Conservation (phyloP, 92 coral and sea anemone genomes). For the Palythoa grandis region DNA sequence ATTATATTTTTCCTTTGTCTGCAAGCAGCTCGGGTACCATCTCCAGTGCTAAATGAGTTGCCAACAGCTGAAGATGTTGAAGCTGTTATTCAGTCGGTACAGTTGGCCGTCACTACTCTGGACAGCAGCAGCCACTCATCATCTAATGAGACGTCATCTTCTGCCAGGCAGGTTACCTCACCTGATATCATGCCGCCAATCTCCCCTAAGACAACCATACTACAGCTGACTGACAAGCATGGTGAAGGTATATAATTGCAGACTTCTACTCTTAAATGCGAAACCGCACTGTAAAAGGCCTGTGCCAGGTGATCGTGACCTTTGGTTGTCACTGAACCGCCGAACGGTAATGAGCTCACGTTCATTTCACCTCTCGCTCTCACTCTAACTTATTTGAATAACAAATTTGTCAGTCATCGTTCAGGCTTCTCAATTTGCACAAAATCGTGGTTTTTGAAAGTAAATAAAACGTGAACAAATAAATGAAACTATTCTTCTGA, state of each 20-base stretch:
- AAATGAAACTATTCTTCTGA: too few relatives aligned
- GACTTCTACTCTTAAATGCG: too few relatives aligned
- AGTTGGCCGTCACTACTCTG: conserved; percentile 66
- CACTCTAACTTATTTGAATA: too few relatives aligned
- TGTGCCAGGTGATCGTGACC: too few relatives aligned
- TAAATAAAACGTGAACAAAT: too few relatives aligned
- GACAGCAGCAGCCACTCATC: conserved; percentile 51
- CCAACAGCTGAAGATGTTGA: conserved; percentile 98
- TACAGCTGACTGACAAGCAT: conserved; percentile 22
- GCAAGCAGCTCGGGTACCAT: conserved; percentile 81
- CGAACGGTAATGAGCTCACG: too few relatives aligned
- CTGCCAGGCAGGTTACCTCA: conserved; percentile 6
- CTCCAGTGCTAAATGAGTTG: conserved; percentile 89
- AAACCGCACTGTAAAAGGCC: too few relatives aligned
- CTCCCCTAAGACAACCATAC: conserved; percentile 5
- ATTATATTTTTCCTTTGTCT: not conserved
- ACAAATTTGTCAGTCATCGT: too few relatives aligned
- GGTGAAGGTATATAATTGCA: conserved; percentile 1
- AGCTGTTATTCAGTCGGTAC: conserved; percentile 92
- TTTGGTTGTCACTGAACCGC: too few relatives aligned
- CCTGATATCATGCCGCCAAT: conserved; percentile 30
- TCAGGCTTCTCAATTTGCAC: too few relatives aligned
- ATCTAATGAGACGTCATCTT: conserved; percentile 33
- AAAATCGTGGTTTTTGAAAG: too few relatives aligned
- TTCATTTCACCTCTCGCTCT: too few relatives aligned